These are phyloP conservation scores for Lonchura striata DNA, from an alignment of 2,113 vertebrate species.

Conservation along the genomic window DNA sequence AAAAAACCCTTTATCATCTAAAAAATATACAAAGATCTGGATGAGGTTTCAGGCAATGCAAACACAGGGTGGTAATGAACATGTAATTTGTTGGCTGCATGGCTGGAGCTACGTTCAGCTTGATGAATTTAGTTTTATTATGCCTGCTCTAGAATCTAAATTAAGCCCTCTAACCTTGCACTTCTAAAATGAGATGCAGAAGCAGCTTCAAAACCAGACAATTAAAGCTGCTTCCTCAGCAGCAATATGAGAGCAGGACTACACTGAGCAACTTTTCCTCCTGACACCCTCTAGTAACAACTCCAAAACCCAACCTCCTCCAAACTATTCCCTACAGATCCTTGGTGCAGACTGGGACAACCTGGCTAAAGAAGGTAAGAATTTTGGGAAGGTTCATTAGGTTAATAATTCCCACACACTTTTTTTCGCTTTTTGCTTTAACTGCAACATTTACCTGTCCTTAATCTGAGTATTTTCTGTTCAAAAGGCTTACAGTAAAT, in stretches of 20 bases:
- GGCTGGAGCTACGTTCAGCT: background rate
- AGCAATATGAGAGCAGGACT: background rate
- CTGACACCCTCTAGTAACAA: background rate
- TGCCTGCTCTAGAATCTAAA: background rate
- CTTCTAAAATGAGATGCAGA: background rate
- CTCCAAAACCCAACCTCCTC: background rate
- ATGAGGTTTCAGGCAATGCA: background rate
- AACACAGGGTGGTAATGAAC: background rate
- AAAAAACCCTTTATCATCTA: background rate
- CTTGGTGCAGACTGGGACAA: background rate
- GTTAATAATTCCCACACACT: rapidly evolving
- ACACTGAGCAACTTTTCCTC: background rate
- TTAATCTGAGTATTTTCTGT: background rate
- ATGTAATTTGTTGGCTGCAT: rapidly evolving
- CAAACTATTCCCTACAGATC: background rate
- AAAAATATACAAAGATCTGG: background rate
- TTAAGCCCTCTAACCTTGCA: background rate
- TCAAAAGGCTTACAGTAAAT: background rate
- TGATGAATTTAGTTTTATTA: background rate
- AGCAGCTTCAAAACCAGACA: background rate
- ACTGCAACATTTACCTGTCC: background rate
- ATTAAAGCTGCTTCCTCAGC: background rate
- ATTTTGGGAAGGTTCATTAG: background rate
- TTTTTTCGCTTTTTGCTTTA: background rate
- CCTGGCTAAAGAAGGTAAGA: background rate